A percentile compares a stretch with the other conserved stretches of the same genome.
phyloP scores from a whole-genome alignment of 2,888 invertebrate species.

The Aromia moschata region DNA sequence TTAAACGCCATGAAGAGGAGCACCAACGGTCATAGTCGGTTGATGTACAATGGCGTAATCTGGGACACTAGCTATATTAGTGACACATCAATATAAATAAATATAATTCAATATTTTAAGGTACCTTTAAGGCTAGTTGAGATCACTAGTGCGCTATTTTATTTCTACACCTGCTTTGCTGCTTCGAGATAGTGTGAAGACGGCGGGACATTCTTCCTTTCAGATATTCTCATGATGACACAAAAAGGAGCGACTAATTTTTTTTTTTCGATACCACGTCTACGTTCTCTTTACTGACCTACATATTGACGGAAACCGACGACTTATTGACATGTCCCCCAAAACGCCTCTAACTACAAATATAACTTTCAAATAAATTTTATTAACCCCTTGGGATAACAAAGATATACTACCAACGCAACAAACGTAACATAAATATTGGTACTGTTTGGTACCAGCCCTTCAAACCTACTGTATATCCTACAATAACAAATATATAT shows the following conservation, averaged over 20 bases:
- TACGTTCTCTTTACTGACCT: too few relatives aligned
- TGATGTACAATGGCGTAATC: conserved; percentile 61
- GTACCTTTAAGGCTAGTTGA: conserved; percentile 64
- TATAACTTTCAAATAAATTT: background rate
- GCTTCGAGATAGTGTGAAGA: conserved; percentile 51
- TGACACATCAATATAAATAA: conserved; percentile 57
- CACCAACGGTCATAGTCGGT: conserved; percentile 59
- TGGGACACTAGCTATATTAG: conserved; percentile 55
- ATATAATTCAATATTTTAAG: conserved; percentile 60
- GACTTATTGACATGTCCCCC: background rate
- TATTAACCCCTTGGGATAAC: background rate
- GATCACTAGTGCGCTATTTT: conserved; percentile 62
- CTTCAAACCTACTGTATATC: too few relatives aligned
- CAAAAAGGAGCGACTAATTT: background rate
- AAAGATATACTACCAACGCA: background rate
- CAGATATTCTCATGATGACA: background rate
- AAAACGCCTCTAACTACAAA: background rate
- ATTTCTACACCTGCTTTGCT: conserved; percentile 56
- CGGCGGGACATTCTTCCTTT: too few relatives aligned
- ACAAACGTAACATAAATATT: too few relatives aligned
- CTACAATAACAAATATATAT: too few relatives aligned
- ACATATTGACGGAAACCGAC: background rate
- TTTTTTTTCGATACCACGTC: background rate
- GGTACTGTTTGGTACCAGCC: too few relatives aligned
- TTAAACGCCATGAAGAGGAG: conserved; percentile 49